phyloP scores from a whole-genome alignment of 2,888 invertebrate species.

The Siphlonurus alternatus region DNA sequence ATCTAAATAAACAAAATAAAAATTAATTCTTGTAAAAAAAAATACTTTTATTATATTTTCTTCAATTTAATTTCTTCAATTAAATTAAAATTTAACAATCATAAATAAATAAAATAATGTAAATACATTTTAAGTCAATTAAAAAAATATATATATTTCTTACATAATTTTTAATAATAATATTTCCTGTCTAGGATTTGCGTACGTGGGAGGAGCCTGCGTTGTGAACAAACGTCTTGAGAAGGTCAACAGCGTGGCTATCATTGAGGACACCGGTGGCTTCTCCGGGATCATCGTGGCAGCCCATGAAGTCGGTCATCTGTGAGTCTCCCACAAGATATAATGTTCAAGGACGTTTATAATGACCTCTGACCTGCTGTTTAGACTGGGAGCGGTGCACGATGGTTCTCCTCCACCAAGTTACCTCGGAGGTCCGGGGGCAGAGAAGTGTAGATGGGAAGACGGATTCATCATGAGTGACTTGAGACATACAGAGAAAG shows the following conservation, averaged over 20 bases:
- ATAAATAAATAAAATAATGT: slow-evolving; percentile 16
- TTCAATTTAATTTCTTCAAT: not conserved
- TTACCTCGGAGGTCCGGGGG: slow-evolving; percentile 85
- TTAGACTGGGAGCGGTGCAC: slow-evolving; percentile 84
- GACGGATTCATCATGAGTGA: slow-evolving; percentile 95
- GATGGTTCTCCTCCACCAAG: slow-evolving; percentile 90
- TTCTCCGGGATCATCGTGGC: slow-evolving; percentile 94
- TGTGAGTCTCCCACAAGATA: slow-evolving; percentile 38
- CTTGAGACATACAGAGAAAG: slow-evolving; percentile 81
- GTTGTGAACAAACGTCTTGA: slow-evolving; percentile 88
- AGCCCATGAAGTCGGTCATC: slow-evolving; percentile 91
- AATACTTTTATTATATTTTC: not conserved
- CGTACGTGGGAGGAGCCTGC: slow-evolving; percentile 90
- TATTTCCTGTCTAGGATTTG: slow-evolving; percentile 67
- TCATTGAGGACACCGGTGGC: slow-evolving; percentile 90
- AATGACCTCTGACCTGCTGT: no score
- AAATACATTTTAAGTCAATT: slow-evolving; percentile 7
- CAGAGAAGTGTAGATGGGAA: slow-evolving; percentile 88
- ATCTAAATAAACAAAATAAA: slow-evolving; percentile 1
- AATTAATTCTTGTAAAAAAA: not conserved
- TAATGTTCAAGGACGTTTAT: no score
- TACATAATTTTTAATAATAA: not conserved
- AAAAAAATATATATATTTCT: no score
- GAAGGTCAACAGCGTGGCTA: slow-evolving; percentile 91
- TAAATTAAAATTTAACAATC: not conserved